phyloP scores from a whole-genome alignment of 1,140 invertebrate species.

The Pogonomyrmex californicus region DNA sequence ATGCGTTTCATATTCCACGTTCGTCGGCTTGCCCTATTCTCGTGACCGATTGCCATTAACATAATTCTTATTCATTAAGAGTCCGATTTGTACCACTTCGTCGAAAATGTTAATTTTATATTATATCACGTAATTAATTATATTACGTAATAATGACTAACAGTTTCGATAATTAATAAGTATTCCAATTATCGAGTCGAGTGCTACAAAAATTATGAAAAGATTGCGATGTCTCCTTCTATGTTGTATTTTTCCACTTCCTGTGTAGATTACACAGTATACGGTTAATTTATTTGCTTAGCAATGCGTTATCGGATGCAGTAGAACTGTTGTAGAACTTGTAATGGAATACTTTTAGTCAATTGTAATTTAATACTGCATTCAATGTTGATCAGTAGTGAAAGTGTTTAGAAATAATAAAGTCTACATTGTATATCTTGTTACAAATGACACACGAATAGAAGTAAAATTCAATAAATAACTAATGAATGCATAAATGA shows the following conservation, averaged over 20 bases:
- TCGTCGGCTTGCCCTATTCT: not conserved
- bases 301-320: not conserved
- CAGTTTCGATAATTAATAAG: not conserved
- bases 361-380: not conserved
- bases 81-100: not conserved
- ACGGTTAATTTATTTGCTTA: not conserved
- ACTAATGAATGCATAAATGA: constrained; percentile 8
- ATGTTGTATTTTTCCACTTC: not conserved
- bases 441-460: not conserved
- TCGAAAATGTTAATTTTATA: not conserved
- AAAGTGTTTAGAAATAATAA: constrained; percentile 27
- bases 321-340: not conserved
- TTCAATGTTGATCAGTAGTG: not conserved
- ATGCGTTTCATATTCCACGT: constrained; percentile 42
- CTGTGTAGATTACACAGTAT: not conserved
- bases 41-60: constrained; percentile 23
- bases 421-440: not conserved
- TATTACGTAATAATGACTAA: not conserved
- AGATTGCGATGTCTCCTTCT: not conserved
- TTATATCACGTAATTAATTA: not conserved
- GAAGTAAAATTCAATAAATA: constrained; percentile 11
- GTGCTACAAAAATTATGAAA: not conserved
- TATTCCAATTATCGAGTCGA: not conserved
- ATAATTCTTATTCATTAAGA: not conserved
- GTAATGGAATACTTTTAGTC: constrained; percentile 11